Evolutionary conservation across 2,113 vertebrate species (phyloP), one percentile per base, ranked within the genome.

Genomic region (Phoxinus phoxinus): DNA sequence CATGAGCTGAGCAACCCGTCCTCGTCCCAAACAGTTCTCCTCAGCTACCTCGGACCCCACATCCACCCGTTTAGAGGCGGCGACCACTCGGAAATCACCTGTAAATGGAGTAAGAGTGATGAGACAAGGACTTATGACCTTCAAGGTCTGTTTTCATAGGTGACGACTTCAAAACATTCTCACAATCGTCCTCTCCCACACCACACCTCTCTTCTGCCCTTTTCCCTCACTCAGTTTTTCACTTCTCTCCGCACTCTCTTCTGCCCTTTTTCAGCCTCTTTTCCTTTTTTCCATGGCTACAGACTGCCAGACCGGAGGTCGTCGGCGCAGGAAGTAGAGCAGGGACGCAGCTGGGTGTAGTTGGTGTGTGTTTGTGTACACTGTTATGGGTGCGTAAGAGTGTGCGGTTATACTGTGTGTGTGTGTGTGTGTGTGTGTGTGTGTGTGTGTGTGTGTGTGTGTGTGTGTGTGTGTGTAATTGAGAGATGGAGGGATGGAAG

Each of bases 331-430:
- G 93, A 94, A 92, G 94, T 92, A 91, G 90, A 91, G 90, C 90
- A 88, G 93, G 93, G 94, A 93, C 93, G 92, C 95, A 95, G 95
- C 94, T 95, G 94, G 93, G 94, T 90, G 91, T 90, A 93, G 92
- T 92, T 90, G 90, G 88, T 92, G 92, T 89, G 91, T 89, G 88
- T 79, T 15, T 83, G 67, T 56, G 86, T 76, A 76, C 48, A 56
- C 25, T 12, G 83, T 83, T 75, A 83, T 79, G 81, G 44, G 77
- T 73, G 84, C 19, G 56, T 86, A 82, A 53, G 73, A 76, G 81
- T 84, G 87, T 85, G 82, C 30, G 74, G 74, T 80, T 75, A 58
- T 83, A 79, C 84, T 84, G 79, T 63, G 86, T 85, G 85, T 84
- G 73, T 27, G 86, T 87, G 85, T 41, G 84, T 73, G 86, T 85